Percentiles rank a stretch among this genome's conserved stretches.
Conservation (phyloP, 2,888 invertebrate genomes). For the Hetaerina titia region DNA sequence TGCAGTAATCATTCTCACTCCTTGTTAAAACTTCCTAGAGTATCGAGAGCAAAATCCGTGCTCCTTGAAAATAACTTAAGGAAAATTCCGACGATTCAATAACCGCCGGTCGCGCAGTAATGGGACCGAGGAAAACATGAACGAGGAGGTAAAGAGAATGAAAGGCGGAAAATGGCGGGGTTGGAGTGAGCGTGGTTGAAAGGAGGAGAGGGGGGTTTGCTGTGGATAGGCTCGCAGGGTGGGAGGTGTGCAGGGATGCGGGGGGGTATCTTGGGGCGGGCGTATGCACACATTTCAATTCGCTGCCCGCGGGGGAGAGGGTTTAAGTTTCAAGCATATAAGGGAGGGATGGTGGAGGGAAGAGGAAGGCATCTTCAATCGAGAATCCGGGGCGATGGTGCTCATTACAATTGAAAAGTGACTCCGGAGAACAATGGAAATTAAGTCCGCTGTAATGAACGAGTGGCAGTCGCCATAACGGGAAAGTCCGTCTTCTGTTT, state of each 20-base stretch:
- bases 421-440: constrained; percentile 61
- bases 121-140: not conserved
- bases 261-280: not conserved
- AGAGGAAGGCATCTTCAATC: not conserved
- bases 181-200: not conserved
- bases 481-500: not conserved
- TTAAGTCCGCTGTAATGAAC: constrained; percentile 60
- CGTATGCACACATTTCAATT: constrained; percentile 30
- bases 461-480: constrained; percentile 58
- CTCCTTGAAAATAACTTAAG: not conserved
- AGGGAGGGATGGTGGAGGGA: not conserved
- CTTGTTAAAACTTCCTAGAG: too few species aligned
- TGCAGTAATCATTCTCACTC: too few species aligned
- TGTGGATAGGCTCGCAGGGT: not conserved
- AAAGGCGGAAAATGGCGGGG: not conserved
- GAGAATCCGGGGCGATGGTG: constrained; percentile 8
- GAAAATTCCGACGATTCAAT: not conserved
- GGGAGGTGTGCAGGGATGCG: not conserved
- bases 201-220: not conserved
- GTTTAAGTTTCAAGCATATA: not conserved
- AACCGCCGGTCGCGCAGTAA: not conserved
- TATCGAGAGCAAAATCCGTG: not conserved
- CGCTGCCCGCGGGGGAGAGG: not conserved
- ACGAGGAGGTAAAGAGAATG: not conserved
- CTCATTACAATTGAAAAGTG: constrained; percentile 60